Evolutionary conservation across 2,113 vertebrate genomes (phyloP).

Genomic region (Tragulus kanchil): DNA sequence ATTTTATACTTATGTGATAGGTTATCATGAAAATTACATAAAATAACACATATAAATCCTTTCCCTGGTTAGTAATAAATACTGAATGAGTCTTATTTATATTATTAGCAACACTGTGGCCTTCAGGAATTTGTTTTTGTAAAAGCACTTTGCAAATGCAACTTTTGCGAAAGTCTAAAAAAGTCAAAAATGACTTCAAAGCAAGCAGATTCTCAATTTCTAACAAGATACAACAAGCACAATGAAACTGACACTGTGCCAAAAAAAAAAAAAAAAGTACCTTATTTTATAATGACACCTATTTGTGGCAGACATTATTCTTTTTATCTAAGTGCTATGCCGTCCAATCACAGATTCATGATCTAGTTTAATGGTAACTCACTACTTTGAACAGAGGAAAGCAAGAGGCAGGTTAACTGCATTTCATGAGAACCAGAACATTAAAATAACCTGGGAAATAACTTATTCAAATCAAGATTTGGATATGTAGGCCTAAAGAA

Average conservation of each 20-base stretch:
- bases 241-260: not conserved
- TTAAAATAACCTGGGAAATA: not conserved
- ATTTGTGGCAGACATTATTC: not conserved
- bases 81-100: not conserved
- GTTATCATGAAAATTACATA: not conserved
- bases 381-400: conserved; percentile 45
- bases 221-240: not conserved
- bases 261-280: not conserved
- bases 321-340: not conserved
- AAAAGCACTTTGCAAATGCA: not conserved
- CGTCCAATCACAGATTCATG: not conserved
- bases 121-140: not conserved
- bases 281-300: conserved; percentile 32
- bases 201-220: not conserved
- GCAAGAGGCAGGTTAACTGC: conserved; percentile 10
- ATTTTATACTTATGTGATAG: not conserved
- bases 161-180: not conserved
- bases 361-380: not conserved
- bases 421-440: not conserved
- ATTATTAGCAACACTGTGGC: not conserved
- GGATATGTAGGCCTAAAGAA: too few relatives aligned
- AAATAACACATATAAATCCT: not conserved
- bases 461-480: too few relatives aligned
- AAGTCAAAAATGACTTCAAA: conserved; percentile 19
- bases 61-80: not conserved